Evolutionary conservation across 2,888 invertebrate genomes (phyloP).

Genomic region (Tenthredo distinguenda): DNA sequence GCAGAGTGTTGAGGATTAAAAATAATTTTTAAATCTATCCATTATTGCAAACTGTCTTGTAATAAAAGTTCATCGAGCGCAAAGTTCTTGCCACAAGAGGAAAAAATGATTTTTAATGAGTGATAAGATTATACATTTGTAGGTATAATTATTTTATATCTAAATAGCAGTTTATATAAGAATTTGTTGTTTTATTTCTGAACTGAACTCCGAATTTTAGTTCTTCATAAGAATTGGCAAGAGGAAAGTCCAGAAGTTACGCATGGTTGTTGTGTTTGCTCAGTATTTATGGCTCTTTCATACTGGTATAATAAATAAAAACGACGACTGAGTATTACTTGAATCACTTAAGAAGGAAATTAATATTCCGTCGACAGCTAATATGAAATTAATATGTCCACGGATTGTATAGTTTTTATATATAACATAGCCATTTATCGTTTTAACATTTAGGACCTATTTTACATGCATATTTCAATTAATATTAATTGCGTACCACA

Average conservation of each 20-base stretch:
- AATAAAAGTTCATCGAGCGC: not conserved
- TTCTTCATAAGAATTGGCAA: constrained; percentile 23
- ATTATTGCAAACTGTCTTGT: not conserved
- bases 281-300: constrained; percentile 58
- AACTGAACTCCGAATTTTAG: constrained; percentile 1
- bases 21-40: not conserved
- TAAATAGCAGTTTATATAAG: not conserved
- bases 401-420: constrained; percentile 70
- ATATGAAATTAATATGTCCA: constrained; percentile 64
- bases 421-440: constrained; percentile 64
- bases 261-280: constrained; percentile 50
- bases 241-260: constrained; percentile 49
- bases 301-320: constrained; percentile 60
- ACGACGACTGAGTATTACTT: constrained; percentile 50
- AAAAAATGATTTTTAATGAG: constrained; percentile 12
- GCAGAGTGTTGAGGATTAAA: not conserved
- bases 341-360: constrained; percentile 29
- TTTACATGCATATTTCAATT: constrained; percentile 61
- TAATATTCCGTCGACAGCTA: constrained; percentile 68
- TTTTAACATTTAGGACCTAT: constrained; percentile 64
- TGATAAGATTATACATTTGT: constrained; percentile 23
- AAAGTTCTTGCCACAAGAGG: constrained; percentile 4
- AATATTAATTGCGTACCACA: constrained; percentile 49
- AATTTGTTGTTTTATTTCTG: not conserved
- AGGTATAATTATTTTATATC: constrained; percentile 51